Evolutionary conservation across 2,113 vertebrate species (phyloP), one percentile per base, ranked within the genome.

Genomic region (Peromyscus polionotus): DNA sequence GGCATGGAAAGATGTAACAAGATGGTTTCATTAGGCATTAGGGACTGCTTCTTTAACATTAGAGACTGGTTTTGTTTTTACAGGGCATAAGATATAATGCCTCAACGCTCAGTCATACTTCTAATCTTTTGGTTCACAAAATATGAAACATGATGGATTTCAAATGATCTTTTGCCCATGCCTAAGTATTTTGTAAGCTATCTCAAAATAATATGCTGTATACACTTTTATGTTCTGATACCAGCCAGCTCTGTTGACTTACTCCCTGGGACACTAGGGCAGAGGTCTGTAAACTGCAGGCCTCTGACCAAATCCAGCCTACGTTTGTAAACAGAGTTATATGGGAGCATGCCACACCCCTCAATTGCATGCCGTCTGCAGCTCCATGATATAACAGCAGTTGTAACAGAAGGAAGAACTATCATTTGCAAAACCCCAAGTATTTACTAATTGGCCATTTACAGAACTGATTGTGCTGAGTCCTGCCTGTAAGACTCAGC

Each of bases 311-410:
- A 90, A 90, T 92, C 68, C 48, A 96, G 16, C 33, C 77, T 61
- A 8, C 73, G 75, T 65, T 79, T 70, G 1, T 91, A 81, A 94
- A 75, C 68, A 91, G 93, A 75, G 28, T 83, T 97, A 95, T 95
- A 86, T 26, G 91, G 57, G 86, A 94, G 80, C 48, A 84, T 12
- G 3, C 7, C 31, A 68, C 17, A 36, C 28, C 4, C 11, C 10
- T 92, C 91, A 20, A 33, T 90, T 84, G 87, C n/a, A 88, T 86
- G 61, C 57, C n/a, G 39, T 54, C 9, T 63, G 4, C 59, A 4
- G 26, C 75, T 90, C 57, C 26, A 51, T 33, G 2, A 33, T 90
- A 36, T 22, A 91, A 39, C 7, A 61, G 4, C 22, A 77, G 24
- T 67, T 95, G 42, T 51, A 8, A 54, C 16, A 90, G 22, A 83